Base-by-base conservation (phyloP, 2,888 invertebrate genomes). In the Formica aserva region DNA sequence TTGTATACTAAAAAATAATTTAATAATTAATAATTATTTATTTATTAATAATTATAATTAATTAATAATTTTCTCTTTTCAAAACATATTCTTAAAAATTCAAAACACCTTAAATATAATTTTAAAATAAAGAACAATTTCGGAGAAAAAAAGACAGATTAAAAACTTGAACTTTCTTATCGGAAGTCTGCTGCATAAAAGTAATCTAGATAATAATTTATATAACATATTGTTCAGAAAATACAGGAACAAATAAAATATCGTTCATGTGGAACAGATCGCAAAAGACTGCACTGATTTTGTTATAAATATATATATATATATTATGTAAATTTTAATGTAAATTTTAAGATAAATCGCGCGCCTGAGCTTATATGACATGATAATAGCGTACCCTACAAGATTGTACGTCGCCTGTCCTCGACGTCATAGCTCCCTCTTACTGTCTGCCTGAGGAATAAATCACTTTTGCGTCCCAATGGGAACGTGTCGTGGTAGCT, bases 391-490 rank as follows among this genome's bases (percentile, higher is more conserved):
- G 5, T 38, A 1, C 6, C 0, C 11, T 55, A 38, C 18, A 52
- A 52, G 26, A 45, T 45, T 5, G 8, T 32, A 76, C 26, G 22
- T 77, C 67, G 69, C 35, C 13, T 55, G 67, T 77, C 13, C 3
- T 29, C 55, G 52, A 77, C 29, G 77, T 69, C 77, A 77, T 69
- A 77, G 55, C 13, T 67, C 29, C 26, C 60, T 72, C 57, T 80
- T 35, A 71, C 38, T 22, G 41, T 78, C 45, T 72, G 45, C 26
- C 45, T 60, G 26, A 60, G 45, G 35, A 80, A 80, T 80, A 80
- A 80, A 80, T 80, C 78, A 80, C 74, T 80, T 80, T 80, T 72
- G 32, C 35, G 57, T 60, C 18, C 72, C 74, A 45, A 60, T 80
- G 74, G 35, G 74, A 80, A 45, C 45, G 35, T 67, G 57, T 72